Evolutionary conservation across 2,113 vertebrate species (phyloP).

Genomic region (Clarias gariepinus): DNA sequence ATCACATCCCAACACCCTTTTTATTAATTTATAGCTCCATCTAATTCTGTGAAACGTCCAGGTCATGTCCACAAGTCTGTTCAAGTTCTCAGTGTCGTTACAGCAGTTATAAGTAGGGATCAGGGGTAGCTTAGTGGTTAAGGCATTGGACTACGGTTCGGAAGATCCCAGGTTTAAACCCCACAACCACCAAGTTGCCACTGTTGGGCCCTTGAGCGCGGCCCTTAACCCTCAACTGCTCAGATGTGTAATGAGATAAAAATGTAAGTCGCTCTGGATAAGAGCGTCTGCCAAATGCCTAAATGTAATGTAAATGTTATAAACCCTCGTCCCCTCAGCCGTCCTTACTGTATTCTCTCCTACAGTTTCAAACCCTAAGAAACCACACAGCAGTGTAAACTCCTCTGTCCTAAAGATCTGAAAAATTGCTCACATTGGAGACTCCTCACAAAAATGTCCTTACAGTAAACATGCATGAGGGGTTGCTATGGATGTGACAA

Average conservation of each 20-base stretch:
- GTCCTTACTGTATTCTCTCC: neutral
- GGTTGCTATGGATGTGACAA: neutral
- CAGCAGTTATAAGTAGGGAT: too few species aligned
- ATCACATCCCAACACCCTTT: neutral
- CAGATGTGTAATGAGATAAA: too few species aligned
- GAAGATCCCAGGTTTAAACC: too few species aligned
- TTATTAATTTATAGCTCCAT: neutral
- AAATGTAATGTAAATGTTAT: too few species aligned
- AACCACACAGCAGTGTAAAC: neutral
- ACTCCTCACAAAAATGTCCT: neutral
- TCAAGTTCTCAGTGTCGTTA: neutral
- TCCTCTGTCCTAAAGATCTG: neutral
- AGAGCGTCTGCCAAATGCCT: too few species aligned
- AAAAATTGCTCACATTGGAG: neutral
- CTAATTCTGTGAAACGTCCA: neutral
- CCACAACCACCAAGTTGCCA: too few species aligned
- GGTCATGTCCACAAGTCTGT: neutral
- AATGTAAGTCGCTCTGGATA: too few species aligned
- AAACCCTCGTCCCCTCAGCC: neutral
- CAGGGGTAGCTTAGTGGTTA: too few species aligned
- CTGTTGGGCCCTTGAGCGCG: too few species aligned
- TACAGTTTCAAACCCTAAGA: neutral
- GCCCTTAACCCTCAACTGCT: too few species aligned
- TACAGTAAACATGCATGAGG: neutral
- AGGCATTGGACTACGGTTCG: too few species aligned